phyloP scores from a whole-genome alignment of 2,113 vertebrate genomes.

The Cnemophilus loriae region DNA sequence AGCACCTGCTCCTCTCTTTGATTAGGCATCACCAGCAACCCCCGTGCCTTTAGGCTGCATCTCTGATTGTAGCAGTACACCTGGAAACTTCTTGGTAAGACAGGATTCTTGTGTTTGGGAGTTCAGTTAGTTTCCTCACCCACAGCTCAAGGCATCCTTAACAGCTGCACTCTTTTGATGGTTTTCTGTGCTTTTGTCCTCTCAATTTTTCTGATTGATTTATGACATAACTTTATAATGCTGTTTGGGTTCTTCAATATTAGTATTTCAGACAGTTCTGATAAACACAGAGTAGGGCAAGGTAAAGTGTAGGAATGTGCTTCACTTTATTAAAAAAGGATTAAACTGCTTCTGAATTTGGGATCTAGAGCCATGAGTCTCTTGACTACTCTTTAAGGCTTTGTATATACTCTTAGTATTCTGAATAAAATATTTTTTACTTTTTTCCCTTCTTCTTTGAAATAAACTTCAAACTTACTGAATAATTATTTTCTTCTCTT shows the following conservation, averaged over 20 bases:
- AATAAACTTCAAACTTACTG: not conserved
- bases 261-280: not conserved
- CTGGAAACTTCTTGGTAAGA: slow-evolving; percentile 2
- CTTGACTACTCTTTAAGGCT: not conserved
- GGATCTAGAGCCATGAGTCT: not conserved
- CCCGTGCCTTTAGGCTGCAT: not conserved
- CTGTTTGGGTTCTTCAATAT: not conserved
- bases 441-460: not conserved
- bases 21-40: slow-evolving; percentile 1
- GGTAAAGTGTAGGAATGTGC: not conserved
- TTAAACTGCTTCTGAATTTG: not conserved
- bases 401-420: not conserved
- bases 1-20: slow-evolving; percentile 23
- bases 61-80: not conserved
- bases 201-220: not conserved
- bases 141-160: not conserved
- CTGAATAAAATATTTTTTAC: not conserved
- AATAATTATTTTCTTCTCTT: not conserved
- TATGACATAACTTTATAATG: not conserved
- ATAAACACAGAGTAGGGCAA: not conserved
- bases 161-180: not conserved
- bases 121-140: not conserved
- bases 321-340: not conserved
- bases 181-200: not conserved
- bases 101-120: not conserved